phyloP scores from a whole-genome alignment of 1,140 invertebrate species.

The Drosophila pachea region DNA sequence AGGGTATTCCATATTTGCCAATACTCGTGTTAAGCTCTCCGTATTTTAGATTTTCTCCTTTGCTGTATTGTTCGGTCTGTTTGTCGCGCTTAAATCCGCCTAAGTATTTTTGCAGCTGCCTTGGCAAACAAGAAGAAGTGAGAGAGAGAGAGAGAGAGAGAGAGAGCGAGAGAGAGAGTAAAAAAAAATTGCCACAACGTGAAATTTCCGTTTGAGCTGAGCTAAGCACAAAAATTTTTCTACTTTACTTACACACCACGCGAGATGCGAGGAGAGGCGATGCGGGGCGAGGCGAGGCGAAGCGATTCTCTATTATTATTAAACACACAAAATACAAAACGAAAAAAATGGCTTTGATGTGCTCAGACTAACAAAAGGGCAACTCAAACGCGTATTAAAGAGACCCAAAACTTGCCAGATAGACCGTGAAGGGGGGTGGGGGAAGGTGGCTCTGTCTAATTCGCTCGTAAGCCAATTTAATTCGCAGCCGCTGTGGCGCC shows the following conservation, averaged over 20 bases:
- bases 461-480: slow-evolving; percentile 68
- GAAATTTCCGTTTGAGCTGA: slow-evolving; percentile 74
- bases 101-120: slow-evolving; percentile 64
- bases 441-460: slow-evolving; percentile 36
- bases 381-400: slow-evolving; percentile 13
- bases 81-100: slow-evolving; percentile 74
- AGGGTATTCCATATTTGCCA: slow-evolving; percentile 18
- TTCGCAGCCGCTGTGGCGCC: slow-evolving; percentile 61
- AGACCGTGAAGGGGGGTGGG: background rate
- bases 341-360: slow-evolving; percentile 54
- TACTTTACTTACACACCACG: slow-evolving; percentile 59
- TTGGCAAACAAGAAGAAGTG: slow-evolving; percentile 32
- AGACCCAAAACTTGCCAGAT: slow-evolving; percentile 4
- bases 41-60: slow-evolving; percentile 23
- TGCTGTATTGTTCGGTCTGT: slow-evolving; percentile 38
- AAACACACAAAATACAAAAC: slow-evolving; percentile 39
- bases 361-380: slow-evolving; percentile 30
- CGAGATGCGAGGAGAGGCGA: slow-evolving; percentile 24
- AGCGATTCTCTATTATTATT: slow-evolving; percentile 71
- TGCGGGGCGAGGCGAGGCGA: slow-evolving; percentile 13
- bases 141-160: too few relatives aligned
- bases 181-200: slow-evolving; percentile 59
- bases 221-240: slow-evolving; percentile 75
- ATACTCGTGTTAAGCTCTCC: background rate
- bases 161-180: too few relatives aligned